Evolutionary conservation across 53 echinoderm and acorn worm species (phyloP).

Genomic region (Henricia sp.): DNA sequence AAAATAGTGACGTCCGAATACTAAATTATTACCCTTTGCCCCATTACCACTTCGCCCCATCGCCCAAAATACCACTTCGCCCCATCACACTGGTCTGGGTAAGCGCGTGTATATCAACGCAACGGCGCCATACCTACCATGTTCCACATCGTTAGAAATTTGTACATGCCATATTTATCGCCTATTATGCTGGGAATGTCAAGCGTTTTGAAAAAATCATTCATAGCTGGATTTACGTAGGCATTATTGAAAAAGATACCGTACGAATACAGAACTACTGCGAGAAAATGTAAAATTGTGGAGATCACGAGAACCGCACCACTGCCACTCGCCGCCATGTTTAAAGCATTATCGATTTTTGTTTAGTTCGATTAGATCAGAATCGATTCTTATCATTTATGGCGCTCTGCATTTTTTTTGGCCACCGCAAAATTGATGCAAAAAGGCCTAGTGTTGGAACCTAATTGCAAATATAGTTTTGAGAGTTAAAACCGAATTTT

Average conservation of each 20-base stretch:
- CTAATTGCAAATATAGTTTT: too few species aligned
- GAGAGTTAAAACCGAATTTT: too few species aligned
- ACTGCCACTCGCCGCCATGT: not conserved
- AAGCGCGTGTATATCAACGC: not conserved
- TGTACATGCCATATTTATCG: conserved; percentile 48
- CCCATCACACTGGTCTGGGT: not conserved
- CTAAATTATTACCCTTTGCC: too few species aligned
- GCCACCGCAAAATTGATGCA: too few species aligned
- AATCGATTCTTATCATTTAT: too few species aligned
- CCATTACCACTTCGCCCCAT: too few species aligned
- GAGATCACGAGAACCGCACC: conserved; percentile 45
- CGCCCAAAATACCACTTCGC: too few species aligned
- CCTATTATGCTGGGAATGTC: not conserved
- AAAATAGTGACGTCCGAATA: too few species aligned
- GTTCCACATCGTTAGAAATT: conserved; percentile 75
- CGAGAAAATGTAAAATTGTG: conserved; percentile 71
- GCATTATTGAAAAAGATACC: conserved; percentile 56
- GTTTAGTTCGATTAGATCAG: too few species aligned
- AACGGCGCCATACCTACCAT: conserved; percentile 47
- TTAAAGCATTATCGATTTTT: too few species aligned
- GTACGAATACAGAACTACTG: conserved; percentile 48
- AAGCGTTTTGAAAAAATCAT: not conserved
- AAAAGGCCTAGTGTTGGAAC: too few species aligned
- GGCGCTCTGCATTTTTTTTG: too few species aligned
- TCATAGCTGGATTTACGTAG: conserved; percentile 36